These are phyloP conservation scores for Trichopoda pennipes DNA, from an alignment of 2,888 invertebrate genomes.

Conservation along the genomic window DNA sequence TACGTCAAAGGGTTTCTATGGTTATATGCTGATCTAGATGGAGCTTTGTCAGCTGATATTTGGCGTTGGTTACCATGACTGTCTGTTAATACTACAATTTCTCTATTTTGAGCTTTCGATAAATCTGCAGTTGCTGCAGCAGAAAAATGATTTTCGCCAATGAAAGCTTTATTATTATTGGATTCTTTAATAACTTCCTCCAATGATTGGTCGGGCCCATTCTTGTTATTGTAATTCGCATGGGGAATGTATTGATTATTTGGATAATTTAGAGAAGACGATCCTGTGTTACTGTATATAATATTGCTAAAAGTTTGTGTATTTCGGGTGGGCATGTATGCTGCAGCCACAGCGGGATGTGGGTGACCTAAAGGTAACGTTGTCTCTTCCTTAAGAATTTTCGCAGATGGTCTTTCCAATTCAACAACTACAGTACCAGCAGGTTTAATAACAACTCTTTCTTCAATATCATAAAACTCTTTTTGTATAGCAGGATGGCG, in stretches of 20 bases:
- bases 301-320: conserved; percentile 54
- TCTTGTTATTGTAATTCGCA: conserved; percentile 47
- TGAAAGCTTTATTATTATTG: conserved; percentile 68
- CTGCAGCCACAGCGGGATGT: conserved; percentile 77
- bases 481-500: conserved; percentile 85
- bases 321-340: conserved; percentile 73
- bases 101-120: conserved; percentile 65
- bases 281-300: conserved; percentile 54
- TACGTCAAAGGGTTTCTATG: conserved; percentile 36
- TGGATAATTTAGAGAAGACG: conserved; percentile 44
- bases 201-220: conserved; percentile 68
- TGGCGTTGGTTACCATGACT: conserved; percentile 74
- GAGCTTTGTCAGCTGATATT: conserved; percentile 71
- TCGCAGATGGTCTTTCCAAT: conserved; percentile 83
- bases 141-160: conserved; percentile 58
- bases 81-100: conserved; percentile 72
- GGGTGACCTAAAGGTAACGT: conserved; percentile 77
- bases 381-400: conserved; percentile 81
- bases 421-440: conserved; percentile 84
- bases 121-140: conserved; percentile 58
- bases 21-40: conserved; percentile 38
- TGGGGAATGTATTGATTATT: conserved; percentile 65
- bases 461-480: conserved; percentile 85
- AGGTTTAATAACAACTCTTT: conserved; percentile 83
- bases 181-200: conserved; percentile 74